Percentiles rank a stretch among this genome's conserved stretches.
Conservation (phyloP, 2,888 invertebrate species). For the Ctenicera cuprea region DNA sequence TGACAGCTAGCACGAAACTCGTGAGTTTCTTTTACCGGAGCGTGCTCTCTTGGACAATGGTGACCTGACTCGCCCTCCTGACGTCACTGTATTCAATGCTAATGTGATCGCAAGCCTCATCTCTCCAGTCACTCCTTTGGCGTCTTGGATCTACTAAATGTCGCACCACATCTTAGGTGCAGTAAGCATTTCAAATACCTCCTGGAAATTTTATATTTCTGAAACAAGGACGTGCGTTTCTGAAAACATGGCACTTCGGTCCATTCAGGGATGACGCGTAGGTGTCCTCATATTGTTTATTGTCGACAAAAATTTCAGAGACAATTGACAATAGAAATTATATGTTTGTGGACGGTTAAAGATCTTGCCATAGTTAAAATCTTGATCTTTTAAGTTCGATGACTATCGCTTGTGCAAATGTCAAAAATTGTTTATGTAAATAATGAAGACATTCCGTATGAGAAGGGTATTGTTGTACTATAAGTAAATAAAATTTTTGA, state of each 20-base stretch:
- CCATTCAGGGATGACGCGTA: slow-evolving; percentile 56
- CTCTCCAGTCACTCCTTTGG: slow-evolving; percentile 66
- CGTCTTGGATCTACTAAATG: slow-evolving; percentile 54
- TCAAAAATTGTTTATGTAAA: not conserved
- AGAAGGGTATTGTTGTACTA: too few species aligned
- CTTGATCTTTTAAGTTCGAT: slow-evolving; percentile 17
- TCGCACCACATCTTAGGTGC: slow-evolving; percentile 52
- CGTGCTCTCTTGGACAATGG: slow-evolving; percentile 67
- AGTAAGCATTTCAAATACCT: slow-evolving; percentile 38
- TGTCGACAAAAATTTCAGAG: slow-evolving; percentile 53
- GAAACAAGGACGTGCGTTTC: slow-evolving; percentile 39
- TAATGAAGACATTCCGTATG: not conserved
- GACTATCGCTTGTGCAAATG: slow-evolving; percentile 18
- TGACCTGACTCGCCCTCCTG: slow-evolving; percentile 71
- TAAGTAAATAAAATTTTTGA: too few species aligned
- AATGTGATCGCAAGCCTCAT: slow-evolving; percentile 67
- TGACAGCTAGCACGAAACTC: slow-evolving; percentile 60
- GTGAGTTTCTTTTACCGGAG: slow-evolving; percentile 57
- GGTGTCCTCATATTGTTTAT: slow-evolving; percentile 58
- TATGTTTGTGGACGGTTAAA: slow-evolving; percentile 19
- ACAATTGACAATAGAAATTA: slow-evolving; percentile 59
- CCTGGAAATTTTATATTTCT: slow-evolving; percentile 34
- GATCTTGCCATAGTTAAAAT: slow-evolving; percentile 16
- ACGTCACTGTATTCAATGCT: slow-evolving; percentile 71
- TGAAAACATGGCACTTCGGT: slow-evolving; percentile 50